A percentile compares a stretch with the other conserved stretches of the same genome.
Evolutionary conservation across 2,888 invertebrate species (phyloP).

Genomic region (Hoplodrina blanda): DNA sequence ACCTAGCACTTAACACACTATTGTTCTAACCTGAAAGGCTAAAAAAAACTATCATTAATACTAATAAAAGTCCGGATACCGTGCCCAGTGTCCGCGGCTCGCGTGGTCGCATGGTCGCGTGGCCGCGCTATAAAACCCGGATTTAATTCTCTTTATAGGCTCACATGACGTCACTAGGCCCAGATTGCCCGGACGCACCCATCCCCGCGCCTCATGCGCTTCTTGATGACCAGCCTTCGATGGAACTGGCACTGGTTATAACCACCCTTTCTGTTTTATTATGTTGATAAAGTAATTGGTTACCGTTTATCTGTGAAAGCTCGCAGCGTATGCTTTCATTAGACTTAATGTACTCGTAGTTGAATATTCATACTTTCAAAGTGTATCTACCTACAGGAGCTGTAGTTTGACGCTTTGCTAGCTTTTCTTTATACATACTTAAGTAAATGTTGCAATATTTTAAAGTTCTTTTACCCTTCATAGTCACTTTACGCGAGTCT

Average conservation of each 20-base stretch:
- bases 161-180: slow-evolving; percentile 66
- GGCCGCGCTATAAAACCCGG: slow-evolving; percentile 52
- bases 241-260: slow-evolving; percentile 41
- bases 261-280: slow-evolving; percentile 45
- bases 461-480: not conserved
- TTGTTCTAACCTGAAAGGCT: slow-evolving; percentile 19
- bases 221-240: slow-evolving; percentile 39
- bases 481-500: not conserved
- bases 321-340: slow-evolving; percentile 7
- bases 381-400: not conserved
- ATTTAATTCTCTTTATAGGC: slow-evolving; percentile 63
- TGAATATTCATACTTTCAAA: slow-evolving; percentile 30
- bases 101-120: slow-evolving; percentile 56
- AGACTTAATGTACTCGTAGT: slow-evolving; percentile 16
- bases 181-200: slow-evolving; percentile 60
- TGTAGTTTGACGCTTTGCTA: not conserved
- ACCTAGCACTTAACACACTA: not conserved
- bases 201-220: slow-evolving; percentile 48
- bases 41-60: slow-evolving; percentile 50
- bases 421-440: slow-evolving; percentile 1
- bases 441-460: not conserved
- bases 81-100: slow-evolving; percentile 35
- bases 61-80: slow-evolving; percentile 53
- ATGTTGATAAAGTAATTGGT: slow-evolving; percentile 43
- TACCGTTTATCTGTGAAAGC: slow-evolving; percentile 25